These are phyloP conservation scores for Sebastes diploproa DNA, from an alignment of 2,797 vertebrate genomes.

Conservation along the genomic window DNA sequence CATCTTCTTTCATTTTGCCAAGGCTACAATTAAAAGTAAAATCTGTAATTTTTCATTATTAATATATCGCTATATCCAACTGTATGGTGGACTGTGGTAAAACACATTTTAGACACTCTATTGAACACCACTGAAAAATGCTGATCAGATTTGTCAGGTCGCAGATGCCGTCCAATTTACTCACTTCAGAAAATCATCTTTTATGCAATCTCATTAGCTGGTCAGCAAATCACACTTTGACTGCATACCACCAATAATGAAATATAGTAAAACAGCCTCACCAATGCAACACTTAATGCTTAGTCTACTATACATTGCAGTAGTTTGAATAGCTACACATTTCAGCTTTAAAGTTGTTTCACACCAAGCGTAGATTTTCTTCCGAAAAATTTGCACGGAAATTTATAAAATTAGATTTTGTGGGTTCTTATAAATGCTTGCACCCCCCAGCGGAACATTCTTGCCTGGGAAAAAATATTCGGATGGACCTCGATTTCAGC, in stretches of 20 bases:
- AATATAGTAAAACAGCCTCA: not conserved
- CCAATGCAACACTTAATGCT: not conserved
- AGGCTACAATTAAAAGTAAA: not conserved
- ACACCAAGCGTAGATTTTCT: not conserved
- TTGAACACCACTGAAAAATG: not conserved
- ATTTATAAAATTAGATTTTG: no score
- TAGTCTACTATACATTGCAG: not conserved
- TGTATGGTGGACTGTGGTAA: rapidly evolving
- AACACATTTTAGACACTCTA: not conserved
- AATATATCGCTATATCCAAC: not conserved
- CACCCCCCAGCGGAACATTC: rapidly evolving
- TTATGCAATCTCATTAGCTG: not conserved
- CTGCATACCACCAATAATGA: not conserved
- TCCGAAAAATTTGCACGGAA: no score
- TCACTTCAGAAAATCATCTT: not conserved
- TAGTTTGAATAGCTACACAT: not conserved
- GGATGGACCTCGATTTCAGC: no score
- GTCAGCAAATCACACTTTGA: not conserved
- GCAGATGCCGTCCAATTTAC: not conserved
- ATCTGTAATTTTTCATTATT: not conserved
- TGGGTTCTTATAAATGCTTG: no score
- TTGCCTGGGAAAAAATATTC: no score
- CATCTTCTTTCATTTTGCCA: not conserved
- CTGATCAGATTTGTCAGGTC: not conserved
- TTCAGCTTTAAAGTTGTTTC: not conserved